These are phyloP conservation scores for Drosophila histrio DNA, from an alignment of 2,888 invertebrate species.

Conservation along the genomic window DNA sequence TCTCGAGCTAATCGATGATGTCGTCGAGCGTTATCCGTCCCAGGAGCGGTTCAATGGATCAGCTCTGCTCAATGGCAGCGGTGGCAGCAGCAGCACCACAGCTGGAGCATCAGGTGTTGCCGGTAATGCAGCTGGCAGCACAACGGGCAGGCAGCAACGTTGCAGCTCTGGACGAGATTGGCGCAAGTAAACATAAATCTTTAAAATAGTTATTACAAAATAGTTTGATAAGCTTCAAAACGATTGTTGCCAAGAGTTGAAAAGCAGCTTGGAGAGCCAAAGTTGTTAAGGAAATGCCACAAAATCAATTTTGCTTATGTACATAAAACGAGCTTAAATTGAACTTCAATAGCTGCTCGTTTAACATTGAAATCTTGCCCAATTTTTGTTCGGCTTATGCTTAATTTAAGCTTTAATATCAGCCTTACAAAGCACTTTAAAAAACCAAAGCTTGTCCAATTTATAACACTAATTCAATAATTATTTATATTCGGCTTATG, in stretches of 20 bases:
- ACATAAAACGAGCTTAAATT: not conserved
- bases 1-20: constrained; percentile 85
- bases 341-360: not conserved
- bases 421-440: too few species aligned
- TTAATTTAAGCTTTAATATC: too few species aligned
- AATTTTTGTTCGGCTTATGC: not conserved
- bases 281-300: constrained; percentile 8
- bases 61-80: constrained; percentile 32
- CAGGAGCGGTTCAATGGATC: constrained; percentile 55
- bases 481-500: not conserved
- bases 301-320: not conserved
- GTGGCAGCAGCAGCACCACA: constrained; percentile 14
- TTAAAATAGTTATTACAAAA: not conserved
- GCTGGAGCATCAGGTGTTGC: constrained; percentile 2
- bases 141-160: constrained; percentile 32
- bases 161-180: constrained; percentile 72
- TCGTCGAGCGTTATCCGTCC: constrained; percentile 80
- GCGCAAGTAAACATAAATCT: constrained; percentile 57
- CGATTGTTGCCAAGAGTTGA: constrained; percentile 22
- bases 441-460: too few species aligned
- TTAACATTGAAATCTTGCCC: not conserved
- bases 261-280: not conserved
- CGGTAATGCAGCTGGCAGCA: constrained; percentile 15
- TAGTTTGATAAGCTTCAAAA: constrained; percentile 2
- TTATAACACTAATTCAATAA: too few species aligned